phyloP scores from a whole-genome alignment of 2,888 invertebrate genomes.

The Masnerella sp. region DNA sequence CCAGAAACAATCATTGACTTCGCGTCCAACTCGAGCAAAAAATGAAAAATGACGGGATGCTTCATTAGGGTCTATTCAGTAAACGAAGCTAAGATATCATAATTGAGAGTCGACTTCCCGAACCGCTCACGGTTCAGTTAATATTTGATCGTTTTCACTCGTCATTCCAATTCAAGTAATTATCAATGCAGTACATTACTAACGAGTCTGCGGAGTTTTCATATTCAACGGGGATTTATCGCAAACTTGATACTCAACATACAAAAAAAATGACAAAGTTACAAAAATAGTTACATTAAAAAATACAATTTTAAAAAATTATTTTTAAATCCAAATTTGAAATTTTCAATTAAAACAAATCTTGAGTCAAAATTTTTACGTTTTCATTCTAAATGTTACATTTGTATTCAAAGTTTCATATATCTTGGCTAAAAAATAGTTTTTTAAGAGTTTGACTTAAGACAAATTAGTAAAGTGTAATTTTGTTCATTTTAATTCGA shows the following conservation, averaged over 20 bases:
- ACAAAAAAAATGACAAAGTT: slow-evolving; percentile 1
- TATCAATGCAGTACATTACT: slow-evolving; percentile 38
- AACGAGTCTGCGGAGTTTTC: slow-evolving; percentile 19
- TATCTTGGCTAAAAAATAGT: too few relatives aligned
- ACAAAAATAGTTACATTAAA: too few relatives aligned
- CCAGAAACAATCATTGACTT: slow-evolving; percentile 45
- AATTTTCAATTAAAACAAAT: too few relatives aligned
- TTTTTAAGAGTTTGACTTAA: too few relatives aligned
- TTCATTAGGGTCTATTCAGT: slow-evolving; percentile 56
- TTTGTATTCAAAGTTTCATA: too few relatives aligned
- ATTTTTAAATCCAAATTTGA: too few relatives aligned
- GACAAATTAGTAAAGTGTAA: too few relatives aligned
- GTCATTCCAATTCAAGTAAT: slow-evolving; percentile 42
- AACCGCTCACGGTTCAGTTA: slow-evolving; percentile 48
- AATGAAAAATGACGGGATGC: slow-evolving; percentile 45
- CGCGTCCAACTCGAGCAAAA: slow-evolving; percentile 28
- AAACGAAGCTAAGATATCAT: slow-evolving; percentile 56
- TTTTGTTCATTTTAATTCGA: too few relatives aligned
- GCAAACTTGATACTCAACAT: slow-evolving; percentile 14
- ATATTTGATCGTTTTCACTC: slow-evolving; percentile 51
- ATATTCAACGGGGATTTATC: slow-evolving; percentile 19
- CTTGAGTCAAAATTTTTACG: too few relatives aligned
- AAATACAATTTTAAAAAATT: too few relatives aligned
- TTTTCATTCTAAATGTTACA: too few relatives aligned
- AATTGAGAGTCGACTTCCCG: slow-evolving; percentile 48